These are phyloP conservation scores for Salarias fasciatus DNA, from an alignment of 2,797 vertebrate species.

Conservation along the genomic window DNA sequence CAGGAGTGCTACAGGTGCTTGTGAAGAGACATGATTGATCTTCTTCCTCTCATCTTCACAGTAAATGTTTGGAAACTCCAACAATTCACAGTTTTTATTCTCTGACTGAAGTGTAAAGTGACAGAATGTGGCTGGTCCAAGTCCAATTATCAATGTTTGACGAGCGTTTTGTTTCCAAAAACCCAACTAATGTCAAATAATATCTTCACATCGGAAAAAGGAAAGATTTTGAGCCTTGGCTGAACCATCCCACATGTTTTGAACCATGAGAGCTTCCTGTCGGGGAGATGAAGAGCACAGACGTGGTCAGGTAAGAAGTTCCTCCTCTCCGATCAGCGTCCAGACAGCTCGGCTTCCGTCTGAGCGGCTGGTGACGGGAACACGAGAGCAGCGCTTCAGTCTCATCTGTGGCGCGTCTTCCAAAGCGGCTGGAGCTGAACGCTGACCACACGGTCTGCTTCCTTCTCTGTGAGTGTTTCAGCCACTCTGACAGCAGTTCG, in stretches of 20 bases:
- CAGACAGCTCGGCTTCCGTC: constrained; percentile 83
- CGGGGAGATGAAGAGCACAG: constrained; percentile 68
- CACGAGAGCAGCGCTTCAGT: constrained; percentile 77
- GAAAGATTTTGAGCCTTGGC: too few species aligned
- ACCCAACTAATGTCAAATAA: too few species aligned
- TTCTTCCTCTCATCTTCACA: background rate
- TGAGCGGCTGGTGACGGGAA: constrained; percentile 82
- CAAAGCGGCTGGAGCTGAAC: background rate
- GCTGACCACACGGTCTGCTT: too few species aligned
- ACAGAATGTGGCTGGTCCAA: too few species aligned
- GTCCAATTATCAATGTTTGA: too few species aligned
- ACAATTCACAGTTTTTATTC: constrained; percentile 40
- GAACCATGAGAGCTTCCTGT: constrained; percentile 38
- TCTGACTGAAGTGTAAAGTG: too few species aligned
- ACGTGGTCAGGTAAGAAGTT: constrained; percentile 45
- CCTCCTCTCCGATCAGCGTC: constrained; percentile 48
- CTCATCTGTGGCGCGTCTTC: constrained; percentile 45
- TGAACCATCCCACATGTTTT: too few species aligned
- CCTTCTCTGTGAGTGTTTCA: too few species aligned
- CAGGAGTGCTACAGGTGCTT: constrained; percentile 5
- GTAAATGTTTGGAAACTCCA: constrained; percentile 8
- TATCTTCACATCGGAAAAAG: too few species aligned
- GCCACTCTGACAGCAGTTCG: too few species aligned
- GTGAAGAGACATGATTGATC: background rate
- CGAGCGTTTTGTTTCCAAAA: too few species aligned